phyloP scores from a whole-genome alignment of 2,888 invertebrate genomes.

The Pterobdella sp. region DNA sequence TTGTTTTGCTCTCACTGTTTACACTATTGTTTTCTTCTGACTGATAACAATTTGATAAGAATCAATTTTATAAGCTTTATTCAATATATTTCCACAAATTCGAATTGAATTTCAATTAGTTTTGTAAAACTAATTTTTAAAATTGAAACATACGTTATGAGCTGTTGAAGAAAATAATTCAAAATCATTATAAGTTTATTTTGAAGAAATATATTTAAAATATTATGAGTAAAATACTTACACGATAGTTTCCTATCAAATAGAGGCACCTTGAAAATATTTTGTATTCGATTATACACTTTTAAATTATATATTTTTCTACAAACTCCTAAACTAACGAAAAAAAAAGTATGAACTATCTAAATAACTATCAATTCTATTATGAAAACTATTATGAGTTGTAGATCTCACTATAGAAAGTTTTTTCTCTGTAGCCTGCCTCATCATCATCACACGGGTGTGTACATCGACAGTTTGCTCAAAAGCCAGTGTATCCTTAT shows the following conservation, averaged over 20 bases:
- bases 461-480: slow-evolving; percentile 42
- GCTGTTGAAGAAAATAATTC: too few species aligned
- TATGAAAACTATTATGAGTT: neutral
- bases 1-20: too few species aligned
- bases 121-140: too few species aligned
- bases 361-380: neutral
- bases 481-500: slow-evolving; percentile 41
- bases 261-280: neutral
- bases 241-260: neutral
- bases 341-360: neutral
- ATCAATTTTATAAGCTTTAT: too few species aligned
- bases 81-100: too few species aligned
- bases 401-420: neutral
- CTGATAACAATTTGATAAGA: too few species aligned
- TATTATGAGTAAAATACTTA: too few species aligned
- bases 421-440: slow-evolving; percentile 33
- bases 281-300: neutral
- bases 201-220: too few species aligned
- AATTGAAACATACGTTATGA: too few species aligned
- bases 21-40: too few species aligned
- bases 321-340: neutral
- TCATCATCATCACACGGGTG: slow-evolving; percentile 38
- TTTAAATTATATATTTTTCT: neutral
- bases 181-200: too few species aligned
- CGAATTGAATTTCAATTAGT: too few species aligned